phyloP scores from a whole-genome alignment of 1,140 invertebrate species.

The Seison nebaliae region DNA sequence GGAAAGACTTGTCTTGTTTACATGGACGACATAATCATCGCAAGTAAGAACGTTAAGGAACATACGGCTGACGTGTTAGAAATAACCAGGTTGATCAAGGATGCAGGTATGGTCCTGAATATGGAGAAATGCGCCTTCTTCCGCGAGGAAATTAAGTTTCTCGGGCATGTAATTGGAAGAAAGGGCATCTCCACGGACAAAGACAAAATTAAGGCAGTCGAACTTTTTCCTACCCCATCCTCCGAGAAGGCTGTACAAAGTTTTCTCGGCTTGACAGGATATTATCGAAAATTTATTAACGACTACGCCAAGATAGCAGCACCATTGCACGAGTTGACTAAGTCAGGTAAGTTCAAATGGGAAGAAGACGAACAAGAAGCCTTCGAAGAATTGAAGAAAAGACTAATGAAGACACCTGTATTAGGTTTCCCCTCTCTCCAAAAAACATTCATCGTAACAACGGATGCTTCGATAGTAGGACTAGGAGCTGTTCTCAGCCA shows the following conservation, averaged over 20 bases:
- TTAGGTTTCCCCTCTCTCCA: neutral
- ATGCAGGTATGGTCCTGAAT: slow-evolving; percentile 4
- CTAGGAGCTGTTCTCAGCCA: neutral
- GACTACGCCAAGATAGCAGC: slow-evolving; percentile 16
- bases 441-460: neutral
- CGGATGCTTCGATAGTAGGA: neutral
- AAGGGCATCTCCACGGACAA: slow-evolving; percentile 16
- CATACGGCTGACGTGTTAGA: neutral
- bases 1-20: too few relatives aligned
- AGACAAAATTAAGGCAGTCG: slow-evolving; percentile 17
- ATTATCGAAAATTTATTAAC: slow-evolving; percentile 14
- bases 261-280: slow-evolving; percentile 16
- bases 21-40: slow-evolving; percentile 8
- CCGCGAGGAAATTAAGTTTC: slow-evolving; percentile 13
- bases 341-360: neutral
- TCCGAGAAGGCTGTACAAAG: slow-evolving; percentile 16
- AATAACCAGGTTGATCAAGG: slow-evolving; percentile 1
- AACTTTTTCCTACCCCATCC: slow-evolving; percentile 17
- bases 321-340: slow-evolving; percentile 15
- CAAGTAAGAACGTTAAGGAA: neutral
- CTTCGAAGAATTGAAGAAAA: neutral
- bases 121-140: slow-evolving; percentile 9
- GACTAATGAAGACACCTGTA: neutral
- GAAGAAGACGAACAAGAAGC: neutral
- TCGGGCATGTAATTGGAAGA: slow-evolving; percentile 17